phyloP scores from a whole-genome alignment of 2,113 vertebrate genomes.

The Mesembrinibis cayennensis region DNA sequence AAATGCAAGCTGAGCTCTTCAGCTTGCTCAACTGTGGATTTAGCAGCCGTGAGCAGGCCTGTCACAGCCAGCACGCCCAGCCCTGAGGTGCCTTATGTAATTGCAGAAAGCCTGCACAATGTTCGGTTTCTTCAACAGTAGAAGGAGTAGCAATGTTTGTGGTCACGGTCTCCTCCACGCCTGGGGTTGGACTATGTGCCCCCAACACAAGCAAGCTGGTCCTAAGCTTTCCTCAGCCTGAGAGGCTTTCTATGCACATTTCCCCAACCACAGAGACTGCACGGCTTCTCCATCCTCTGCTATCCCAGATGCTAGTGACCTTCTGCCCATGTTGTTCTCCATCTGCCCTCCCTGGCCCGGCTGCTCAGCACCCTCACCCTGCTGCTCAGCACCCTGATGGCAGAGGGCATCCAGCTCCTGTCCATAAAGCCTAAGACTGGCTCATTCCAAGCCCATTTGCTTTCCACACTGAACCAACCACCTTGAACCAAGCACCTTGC shows the following conservation, averaged over 20 bases:
- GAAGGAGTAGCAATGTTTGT: neutral
- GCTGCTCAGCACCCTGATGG: neutral
- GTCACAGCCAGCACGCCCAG: neutral
- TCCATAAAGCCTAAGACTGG: neutral
- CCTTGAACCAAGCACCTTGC: neutral
- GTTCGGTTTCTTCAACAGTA: neutral
- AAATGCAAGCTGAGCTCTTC: neutral
- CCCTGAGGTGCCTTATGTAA: neutral
- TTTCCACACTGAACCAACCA: rapidly evolving
- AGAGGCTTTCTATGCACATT: neutral
- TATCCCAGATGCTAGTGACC: too few species aligned
- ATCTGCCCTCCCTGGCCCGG: neutral
- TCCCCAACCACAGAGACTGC: neutral
- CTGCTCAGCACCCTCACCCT: neutral
- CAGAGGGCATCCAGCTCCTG: neutral
- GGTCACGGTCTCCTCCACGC: neutral
- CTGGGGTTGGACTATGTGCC: neutral
- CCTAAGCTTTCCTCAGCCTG: neutral
- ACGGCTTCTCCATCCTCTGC: neutral
- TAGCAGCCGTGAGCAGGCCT: neutral
- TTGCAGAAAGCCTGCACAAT: neutral
- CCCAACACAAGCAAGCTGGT: neutral
- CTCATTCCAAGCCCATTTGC: neutral
- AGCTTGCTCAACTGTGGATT: neutral
- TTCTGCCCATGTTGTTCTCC: neutral